A percentile compares a stretch with the other conserved stretches of the same genome.
These are phyloP conservation scores for Aythya fuligula DNA, from an alignment of 2,797 vertebrate species.

Conservation along the genomic window DNA sequence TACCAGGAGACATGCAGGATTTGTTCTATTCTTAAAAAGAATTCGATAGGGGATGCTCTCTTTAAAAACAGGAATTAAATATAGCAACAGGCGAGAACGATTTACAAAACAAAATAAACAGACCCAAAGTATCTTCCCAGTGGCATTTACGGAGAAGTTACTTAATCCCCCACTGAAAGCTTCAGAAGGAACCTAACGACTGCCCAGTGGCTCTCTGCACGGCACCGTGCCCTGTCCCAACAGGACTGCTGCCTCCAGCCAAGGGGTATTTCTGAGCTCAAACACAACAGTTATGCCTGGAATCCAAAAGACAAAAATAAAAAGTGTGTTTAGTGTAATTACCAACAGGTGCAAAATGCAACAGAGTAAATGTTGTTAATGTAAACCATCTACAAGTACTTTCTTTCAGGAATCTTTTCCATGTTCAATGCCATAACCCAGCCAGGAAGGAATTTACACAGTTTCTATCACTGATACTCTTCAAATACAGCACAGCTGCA, in stretches of 20 bases:
- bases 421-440: background rate
- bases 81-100: background rate
- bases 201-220: background rate
- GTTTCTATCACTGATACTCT: background rate
- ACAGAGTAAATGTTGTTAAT: background rate
- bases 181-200: background rate
- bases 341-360: background rate
- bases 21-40: conserved; percentile 52
- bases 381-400: background rate
- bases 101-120: background rate
- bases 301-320: background rate
- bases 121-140: background rate
- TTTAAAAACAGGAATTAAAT: background rate
- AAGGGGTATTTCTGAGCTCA: background rate
- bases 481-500: background rate
- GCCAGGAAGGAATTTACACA: background rate
- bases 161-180: background rate
- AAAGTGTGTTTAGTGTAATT: rapidly evolving
- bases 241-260: rapidly evolving
- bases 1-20: background rate
- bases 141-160: background rate
- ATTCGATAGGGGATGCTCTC: background rate
- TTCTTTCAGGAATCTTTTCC: background rate
- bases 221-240: background rate
- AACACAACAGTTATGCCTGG: background rate